phyloP scores from a whole-genome alignment of 2,888 invertebrate species.

The Synanthedon formicaeformis region DNA sequence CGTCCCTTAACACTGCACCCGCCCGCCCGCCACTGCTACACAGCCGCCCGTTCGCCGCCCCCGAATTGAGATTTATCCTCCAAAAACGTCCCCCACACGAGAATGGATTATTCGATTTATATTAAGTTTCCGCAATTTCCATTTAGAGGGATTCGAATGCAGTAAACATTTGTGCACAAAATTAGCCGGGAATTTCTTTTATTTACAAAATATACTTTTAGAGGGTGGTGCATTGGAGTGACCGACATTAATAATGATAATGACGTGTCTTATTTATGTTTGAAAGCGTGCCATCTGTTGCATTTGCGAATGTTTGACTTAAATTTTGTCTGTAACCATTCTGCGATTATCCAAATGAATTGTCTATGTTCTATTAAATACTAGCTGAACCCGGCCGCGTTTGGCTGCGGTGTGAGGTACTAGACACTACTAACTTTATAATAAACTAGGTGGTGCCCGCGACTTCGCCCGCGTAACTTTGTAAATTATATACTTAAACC shows the following conservation, averaged over 20 bases:
- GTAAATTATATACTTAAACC: too few species aligned
- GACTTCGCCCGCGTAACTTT: too few species aligned
- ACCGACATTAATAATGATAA: slow-evolving; percentile 55
- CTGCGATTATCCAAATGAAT: too few species aligned
- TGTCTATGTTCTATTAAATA: too few species aligned
- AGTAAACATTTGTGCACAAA: slow-evolving; percentile 42
- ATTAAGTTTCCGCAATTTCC: slow-evolving; percentile 68
- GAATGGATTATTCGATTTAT: slow-evolving; percentile 67
- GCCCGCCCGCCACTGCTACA: slow-evolving; percentile 10
- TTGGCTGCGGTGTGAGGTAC: too few species aligned
- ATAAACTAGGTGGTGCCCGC: too few species aligned
- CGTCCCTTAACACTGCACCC: slow-evolving; percentile 20
- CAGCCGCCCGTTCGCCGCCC: slow-evolving; percentile 38
- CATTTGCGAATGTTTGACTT: slow-evolving; percentile 2
- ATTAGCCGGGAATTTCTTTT: slow-evolving; percentile 37
- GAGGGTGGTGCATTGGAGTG: slow-evolving; percentile 43
- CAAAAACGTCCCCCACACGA: slow-evolving; percentile 58
- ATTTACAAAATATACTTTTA: slow-evolving; percentile 36
- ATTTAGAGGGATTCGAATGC: slow-evolving; percentile 51
- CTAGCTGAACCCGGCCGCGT: too few species aligned
- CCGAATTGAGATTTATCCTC: slow-evolving; percentile 66
- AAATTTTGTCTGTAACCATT: too few species aligned
- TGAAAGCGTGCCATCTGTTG: slow-evolving; percentile 51
- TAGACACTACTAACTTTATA: too few species aligned
- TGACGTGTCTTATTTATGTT: slow-evolving; percentile 39